Percentiles rank a stretch among this genome's conserved stretches.
Evolutionary conservation across 2,888 invertebrate species (phyloP).

Genomic region (Hydropsyche betteni): DNA sequence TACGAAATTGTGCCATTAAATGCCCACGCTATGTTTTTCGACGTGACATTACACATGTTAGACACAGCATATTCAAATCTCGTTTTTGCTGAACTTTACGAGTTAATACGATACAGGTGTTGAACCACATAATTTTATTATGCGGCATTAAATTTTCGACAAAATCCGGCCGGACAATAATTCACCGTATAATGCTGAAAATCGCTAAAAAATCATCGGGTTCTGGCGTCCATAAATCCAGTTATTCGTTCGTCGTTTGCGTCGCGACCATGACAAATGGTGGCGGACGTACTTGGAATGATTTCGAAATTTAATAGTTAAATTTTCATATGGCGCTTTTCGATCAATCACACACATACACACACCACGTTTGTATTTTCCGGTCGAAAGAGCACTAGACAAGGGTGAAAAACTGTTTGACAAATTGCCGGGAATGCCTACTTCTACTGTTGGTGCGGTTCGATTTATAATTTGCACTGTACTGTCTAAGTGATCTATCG

Average conservation of each 20-base stretch:
- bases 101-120: constrained; percentile 15
- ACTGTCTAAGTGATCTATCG: too few species aligned
- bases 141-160: too few species aligned
- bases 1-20: constrained; percentile 13
- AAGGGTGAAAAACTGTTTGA: constrained; percentile 16
- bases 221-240: constrained; percentile 2
- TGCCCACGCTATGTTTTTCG: background rate
- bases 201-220: too few species aligned
- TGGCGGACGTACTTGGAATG: background rate
- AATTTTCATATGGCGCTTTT: constrained; percentile 21
- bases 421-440: constrained; percentile 10
- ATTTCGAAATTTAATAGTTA: constrained; percentile 20
- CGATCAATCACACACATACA: constrained; percentile 17
- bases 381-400: constrained; percentile 19
- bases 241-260: constrained; percentile 8
- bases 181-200: too few species aligned
- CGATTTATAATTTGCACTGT: too few species aligned
- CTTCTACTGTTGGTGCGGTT: too few species aligned
- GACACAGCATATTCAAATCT: constrained; percentile 11
- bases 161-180: too few species aligned
- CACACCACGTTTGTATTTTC: background rate
- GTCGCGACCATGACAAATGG: constrained; percentile 2
- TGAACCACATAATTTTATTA: too few species aligned
- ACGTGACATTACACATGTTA: constrained; percentile 9
- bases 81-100: constrained; percentile 22